These are phyloP conservation scores for Nematostella vectensis DNA, from an alignment of 92 coral and sea anemone genomes.

Conservation along the genomic window DNA sequence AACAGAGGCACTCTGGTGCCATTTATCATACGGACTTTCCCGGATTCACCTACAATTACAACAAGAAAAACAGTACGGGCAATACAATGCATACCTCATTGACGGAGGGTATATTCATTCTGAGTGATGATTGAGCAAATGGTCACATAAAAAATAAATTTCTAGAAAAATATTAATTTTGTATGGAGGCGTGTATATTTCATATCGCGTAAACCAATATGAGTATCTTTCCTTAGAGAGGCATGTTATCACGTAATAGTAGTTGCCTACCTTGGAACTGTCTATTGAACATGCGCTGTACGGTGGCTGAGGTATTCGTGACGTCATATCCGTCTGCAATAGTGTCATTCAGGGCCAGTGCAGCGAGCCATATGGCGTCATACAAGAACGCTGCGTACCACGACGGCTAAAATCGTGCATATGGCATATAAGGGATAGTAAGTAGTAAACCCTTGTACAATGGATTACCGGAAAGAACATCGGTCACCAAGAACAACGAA, in stretches of 20 bases:
- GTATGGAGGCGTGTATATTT: too few species aligned
- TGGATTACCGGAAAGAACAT: neutral
- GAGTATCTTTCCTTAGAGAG: too few species aligned
- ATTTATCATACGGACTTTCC: constrained; percentile 39
- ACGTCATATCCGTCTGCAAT: constrained; percentile 21
- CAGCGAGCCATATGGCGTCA: constrained; percentile 54
- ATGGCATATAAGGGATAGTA: neutral
- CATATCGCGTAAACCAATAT: too few species aligned
- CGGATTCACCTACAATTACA: constrained; percentile 39
- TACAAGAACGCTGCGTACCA: constrained; percentile 70
- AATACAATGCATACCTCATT: neutral
- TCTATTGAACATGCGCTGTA: constrained; percentile 45
- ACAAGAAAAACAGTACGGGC: too few species aligned
- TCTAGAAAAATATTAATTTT: too few species aligned
- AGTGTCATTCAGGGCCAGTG: constrained; percentile 44
- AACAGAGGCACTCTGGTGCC: constrained; percentile 64
- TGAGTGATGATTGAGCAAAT: too few species aligned
- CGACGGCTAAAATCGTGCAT: constrained; percentile 31
- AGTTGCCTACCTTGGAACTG: constrained; percentile 52
- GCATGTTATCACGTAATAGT: too few species aligned
- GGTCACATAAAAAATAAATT: too few species aligned
- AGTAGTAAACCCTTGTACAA: neutral
- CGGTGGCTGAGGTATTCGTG: constrained; percentile 34
- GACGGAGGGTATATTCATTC: too few species aligned
- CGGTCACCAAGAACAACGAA: neutral